phyloP scores from a whole-genome alignment of 2,888 invertebrate genomes.

The Hirtodrosophila alboralis region DNA sequence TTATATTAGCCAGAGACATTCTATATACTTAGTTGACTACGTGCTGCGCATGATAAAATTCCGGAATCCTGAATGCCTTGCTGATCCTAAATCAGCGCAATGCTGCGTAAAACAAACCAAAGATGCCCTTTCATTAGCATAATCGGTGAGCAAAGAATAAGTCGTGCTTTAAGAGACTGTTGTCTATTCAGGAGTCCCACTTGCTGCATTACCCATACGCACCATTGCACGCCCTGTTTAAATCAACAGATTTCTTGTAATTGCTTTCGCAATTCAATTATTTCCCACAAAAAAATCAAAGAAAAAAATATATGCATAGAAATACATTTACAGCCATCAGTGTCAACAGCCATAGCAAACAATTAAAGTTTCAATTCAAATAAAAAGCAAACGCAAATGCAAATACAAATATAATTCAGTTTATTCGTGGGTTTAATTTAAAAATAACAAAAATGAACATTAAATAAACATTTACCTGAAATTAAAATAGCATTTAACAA shows the following conservation, averaged over 20 bases:
- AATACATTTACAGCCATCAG: constrained; percentile 15
- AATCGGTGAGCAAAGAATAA: constrained; percentile 52
- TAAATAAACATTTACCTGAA: constrained; percentile 53
- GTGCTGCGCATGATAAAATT: constrained; percentile 51
- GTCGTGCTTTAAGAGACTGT: constrained; percentile 40
- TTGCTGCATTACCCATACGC: constrained; percentile 52
- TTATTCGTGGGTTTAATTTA: constrained; percentile 29
- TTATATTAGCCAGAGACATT: constrained; percentile 60
- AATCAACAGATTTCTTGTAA: constrained; percentile 69
- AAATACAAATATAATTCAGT: constrained; percentile 26
- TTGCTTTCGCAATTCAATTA: constrained; percentile 73
- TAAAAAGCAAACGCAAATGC: constrained; percentile 34
- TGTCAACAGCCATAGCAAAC: constrained; percentile 60
- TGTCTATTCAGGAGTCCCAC: constrained; percentile 5
- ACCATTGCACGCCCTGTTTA: constrained; percentile 52
- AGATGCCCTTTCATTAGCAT: constrained; percentile 68
- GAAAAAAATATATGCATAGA: constrained; percentile 6
- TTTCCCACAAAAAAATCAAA: constrained; percentile 45
- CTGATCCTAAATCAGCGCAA: constrained; percentile 31
- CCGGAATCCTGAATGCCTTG: not conserved
- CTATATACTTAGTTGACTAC: constrained; percentile 41
- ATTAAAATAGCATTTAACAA: constrained; percentile 25
- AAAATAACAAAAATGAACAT: constrained; percentile 48
- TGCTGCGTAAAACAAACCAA: constrained; percentile 48
- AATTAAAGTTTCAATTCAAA: constrained; percentile 59